Base-by-base conservation (phyloP, 2,888 invertebrate species). In the Epinotia nisella region DNA sequence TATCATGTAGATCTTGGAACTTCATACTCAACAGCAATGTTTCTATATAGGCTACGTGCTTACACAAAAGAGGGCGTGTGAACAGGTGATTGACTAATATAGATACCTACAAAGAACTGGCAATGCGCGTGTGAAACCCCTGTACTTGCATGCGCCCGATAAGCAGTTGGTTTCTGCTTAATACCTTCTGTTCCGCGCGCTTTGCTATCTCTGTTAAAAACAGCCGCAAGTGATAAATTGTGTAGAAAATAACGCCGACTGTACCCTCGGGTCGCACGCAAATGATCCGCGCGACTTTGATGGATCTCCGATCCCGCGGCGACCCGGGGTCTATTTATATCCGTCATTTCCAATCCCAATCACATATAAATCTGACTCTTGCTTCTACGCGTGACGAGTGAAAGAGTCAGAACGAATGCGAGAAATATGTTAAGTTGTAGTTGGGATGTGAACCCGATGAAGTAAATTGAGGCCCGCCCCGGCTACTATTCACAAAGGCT, bases 211-310 rank as follows among this genome's bases (percentile, higher is more conserved):
- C n/a, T n/a, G n/a, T 49, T n/a, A 49, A 49, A 49, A 49, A 49
- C n/a, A n/a, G n/a, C 49, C 49, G n/a, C n/a, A 49, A n/a, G 7
- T 1, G 7, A 49, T 49, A n/a, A 49, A 49, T n/a, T n/a, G 49
- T 4, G 5, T n/a, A 4, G n/a, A 49, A 49, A n/a, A 1, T 49
- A 49, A 5, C n/a, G 49, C 3, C 49, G 49, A 49, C 49, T 15
- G 58, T 53, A 53, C 58, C 15, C 49, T 3, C 58, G 58, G 29
- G 15, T n/a, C 58, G 58, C 29, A 15, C 29, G 29, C 21, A 58
- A 58, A 58, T n/a, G 58, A 21, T 15, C 58, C 58, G 58, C 58
- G 13, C 1, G 58, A 58, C 29, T 29, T 58, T 58, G 58, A 58
- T 58, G 58, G 58, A 58, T 58, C 58, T 9, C 21, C 29, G 29